Percentiles rank a stretch among this genome's conserved stretches.
phyloP scores from a whole-genome alignment of 2,113 vertebrate species.

The Urocolius indicus region DNA sequence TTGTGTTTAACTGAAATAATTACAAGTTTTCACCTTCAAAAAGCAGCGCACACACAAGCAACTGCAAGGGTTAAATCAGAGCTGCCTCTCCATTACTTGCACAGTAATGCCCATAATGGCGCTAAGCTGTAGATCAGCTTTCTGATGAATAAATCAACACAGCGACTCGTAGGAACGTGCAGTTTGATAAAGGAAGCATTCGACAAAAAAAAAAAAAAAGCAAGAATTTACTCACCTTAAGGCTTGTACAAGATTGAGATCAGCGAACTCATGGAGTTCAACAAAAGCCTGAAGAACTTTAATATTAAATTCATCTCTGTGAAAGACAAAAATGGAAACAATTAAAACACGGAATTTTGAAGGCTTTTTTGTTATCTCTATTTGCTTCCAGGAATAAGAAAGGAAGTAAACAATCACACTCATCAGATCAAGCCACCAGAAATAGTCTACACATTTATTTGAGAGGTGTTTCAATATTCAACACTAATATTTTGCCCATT shows the following conservation, averaged over 20 bases:
- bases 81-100: not conserved
- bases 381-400: not conserved
- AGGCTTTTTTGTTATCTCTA: not conserved
- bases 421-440: not conserved
- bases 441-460: not conserved
- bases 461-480: not conserved
- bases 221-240: slow-evolving; percentile 84
- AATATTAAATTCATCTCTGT: slow-evolving; percentile 97
- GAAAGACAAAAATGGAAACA: not conserved
- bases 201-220: not conserved
- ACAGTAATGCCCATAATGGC: not conserved
- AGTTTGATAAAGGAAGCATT: not conserved
- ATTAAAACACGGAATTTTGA: not conserved
- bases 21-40: not conserved
- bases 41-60: not conserved
- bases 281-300: slow-evolving; percentile 98
- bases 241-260: slow-evolving; percentile 97
- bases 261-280: slow-evolving; percentile 98
- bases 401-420: not conserved
- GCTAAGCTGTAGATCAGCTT: not conserved
- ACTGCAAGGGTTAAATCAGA: not conserved
- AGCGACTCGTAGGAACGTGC: not conserved
- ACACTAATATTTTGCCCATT: not conserved
- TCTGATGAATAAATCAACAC: not conserved
- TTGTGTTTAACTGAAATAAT: not conserved